A percentile compares a stretch with the other conserved stretches of the same genome.
phyloP scores from a whole-genome alignment of 2,797 vertebrate species.

The Acrossocheilus wenchowensis region DNA sequence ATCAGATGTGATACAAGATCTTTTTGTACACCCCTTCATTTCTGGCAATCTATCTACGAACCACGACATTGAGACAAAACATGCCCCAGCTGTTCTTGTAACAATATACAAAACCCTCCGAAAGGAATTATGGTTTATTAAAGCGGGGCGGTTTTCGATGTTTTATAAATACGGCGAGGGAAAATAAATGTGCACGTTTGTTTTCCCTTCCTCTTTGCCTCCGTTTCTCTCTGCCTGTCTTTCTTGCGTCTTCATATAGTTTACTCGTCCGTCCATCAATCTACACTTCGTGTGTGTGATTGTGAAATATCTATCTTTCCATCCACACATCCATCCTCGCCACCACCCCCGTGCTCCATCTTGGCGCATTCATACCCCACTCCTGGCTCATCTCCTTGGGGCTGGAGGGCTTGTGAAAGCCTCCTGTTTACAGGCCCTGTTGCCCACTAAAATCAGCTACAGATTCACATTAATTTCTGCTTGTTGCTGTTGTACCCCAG shows the following conservation, averaged over 20 bases:
- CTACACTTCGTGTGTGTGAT: conserved; percentile 41
- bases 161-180: conserved; percentile 84
- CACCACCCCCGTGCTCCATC: conserved; percentile 15
- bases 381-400: conserved; percentile 66
- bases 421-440: conserved; percentile 75
- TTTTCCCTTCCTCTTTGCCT: conserved; percentile 58
- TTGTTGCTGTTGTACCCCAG: conserved; percentile 67
- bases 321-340: conserved; percentile 30
- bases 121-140: conserved; percentile 95
- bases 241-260: conserved; percentile 58
- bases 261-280: conserved; percentile 44
- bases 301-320: conserved; percentile 57
- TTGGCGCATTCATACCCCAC: conserved; percentile 48
- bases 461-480: conserved; percentile 76
- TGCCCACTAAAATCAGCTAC: conserved; percentile 79
- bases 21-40: neutral
- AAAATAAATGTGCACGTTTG: conserved; percentile 88
- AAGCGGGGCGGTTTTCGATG: conserved; percentile 86
- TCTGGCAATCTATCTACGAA: neutral
- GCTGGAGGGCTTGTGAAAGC: conserved; percentile 76
- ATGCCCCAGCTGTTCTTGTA: conserved; percentile 55
- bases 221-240: neutral
- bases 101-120: conserved; percentile 88
- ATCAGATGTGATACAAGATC: neutral
- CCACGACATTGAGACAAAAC: conserved; percentile 29